Evolutionary conservation across 2,888 invertebrate genomes (phyloP).

Genomic region (Meghimatium bilineatum): DNA sequence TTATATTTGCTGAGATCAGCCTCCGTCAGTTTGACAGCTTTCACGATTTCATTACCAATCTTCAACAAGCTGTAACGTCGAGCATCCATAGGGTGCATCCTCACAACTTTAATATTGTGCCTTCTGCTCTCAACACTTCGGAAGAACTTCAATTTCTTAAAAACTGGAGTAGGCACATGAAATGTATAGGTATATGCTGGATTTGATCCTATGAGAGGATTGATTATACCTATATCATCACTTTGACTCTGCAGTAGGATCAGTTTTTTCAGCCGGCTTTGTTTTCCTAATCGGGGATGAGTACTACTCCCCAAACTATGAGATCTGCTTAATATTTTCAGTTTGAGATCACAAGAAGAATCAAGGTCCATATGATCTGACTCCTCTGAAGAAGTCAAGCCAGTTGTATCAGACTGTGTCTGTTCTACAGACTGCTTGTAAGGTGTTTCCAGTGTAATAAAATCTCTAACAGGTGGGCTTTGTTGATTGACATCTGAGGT

Average conservation of each 20-base stretch:
- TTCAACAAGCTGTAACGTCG: conserved; percentile 70
- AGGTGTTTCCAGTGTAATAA: conserved; percentile 40
- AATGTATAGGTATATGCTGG: conserved; percentile 67
- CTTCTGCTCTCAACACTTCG: conserved; percentile 36
- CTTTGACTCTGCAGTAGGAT: not conserved
- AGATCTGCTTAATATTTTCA: conserved; percentile 7
- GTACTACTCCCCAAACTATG: conserved; percentile 1
- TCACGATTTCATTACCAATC: conserved; percentile 68
- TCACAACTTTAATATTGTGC: conserved; percentile 58
- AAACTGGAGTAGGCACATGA: conserved; percentile 68
- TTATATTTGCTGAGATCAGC: conserved; percentile 49
- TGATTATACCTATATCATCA: not conserved
- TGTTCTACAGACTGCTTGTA: conserved; percentile 3
- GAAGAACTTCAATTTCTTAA: conserved; percentile 62
- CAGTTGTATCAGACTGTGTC: conserved; percentile 25
- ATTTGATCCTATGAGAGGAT: conserved; percentile 25
- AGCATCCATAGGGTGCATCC: conserved; percentile 73
- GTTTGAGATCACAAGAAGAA: not conserved
- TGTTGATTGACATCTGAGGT: conserved; percentile 15
- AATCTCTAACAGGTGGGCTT: conserved; percentile 33
- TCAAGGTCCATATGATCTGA: conserved; percentile 26
- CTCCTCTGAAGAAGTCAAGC: conserved; percentile 33
- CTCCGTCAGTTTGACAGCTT: conserved; percentile 57
- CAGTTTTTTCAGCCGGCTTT: conserved; percentile 27
- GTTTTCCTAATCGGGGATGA: conserved; percentile 34